A percentile compares a stretch with the other conserved stretches of the same genome.
Evolutionary conservation across 2,888 invertebrate species (phyloP).

Genomic region (Pasiphila rectangulata): DNA sequence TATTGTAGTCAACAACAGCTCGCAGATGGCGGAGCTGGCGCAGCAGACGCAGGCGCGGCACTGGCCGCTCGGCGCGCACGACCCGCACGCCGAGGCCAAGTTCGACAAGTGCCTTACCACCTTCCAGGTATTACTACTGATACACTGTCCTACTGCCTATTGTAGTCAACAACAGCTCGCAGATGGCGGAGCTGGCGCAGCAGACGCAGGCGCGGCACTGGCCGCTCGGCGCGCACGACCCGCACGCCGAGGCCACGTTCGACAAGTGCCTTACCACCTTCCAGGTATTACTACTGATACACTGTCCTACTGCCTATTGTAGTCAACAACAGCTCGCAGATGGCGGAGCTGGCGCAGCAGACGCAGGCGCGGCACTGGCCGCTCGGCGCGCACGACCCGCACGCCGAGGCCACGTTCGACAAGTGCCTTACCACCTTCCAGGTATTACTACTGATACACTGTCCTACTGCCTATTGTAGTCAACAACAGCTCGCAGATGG

Average conservation of each 20-base stretch:
- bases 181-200: constrained; percentile 6
- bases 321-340: background rate
- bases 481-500: too few species aligned
- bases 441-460: too few species aligned
- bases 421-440: too few species aligned
- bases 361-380: too few species aligned
- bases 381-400: too few species aligned
- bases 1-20: background rate
- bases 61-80: constrained; percentile 84
- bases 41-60: constrained; percentile 90
- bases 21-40: background rate
- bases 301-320: background rate
- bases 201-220: constrained; percentile 93
- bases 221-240: constrained; percentile 83
- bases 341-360: background rate
- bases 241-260: constrained; percentile 80
- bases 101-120: constrained; percentile 52
- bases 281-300: constrained; percentile 13
- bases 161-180: background rate
- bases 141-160: background rate
- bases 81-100: constrained; percentile 81
- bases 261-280: constrained; percentile 44
- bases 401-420: too few species aligned
- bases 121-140: constrained; percentile 21
- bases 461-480: too few species aligned